A percentile compares a stretch with the other conserved stretches of the same genome.
Conservation (phyloP, 2,888 invertebrate genomes). For the Maniola hyperantus region DNA sequence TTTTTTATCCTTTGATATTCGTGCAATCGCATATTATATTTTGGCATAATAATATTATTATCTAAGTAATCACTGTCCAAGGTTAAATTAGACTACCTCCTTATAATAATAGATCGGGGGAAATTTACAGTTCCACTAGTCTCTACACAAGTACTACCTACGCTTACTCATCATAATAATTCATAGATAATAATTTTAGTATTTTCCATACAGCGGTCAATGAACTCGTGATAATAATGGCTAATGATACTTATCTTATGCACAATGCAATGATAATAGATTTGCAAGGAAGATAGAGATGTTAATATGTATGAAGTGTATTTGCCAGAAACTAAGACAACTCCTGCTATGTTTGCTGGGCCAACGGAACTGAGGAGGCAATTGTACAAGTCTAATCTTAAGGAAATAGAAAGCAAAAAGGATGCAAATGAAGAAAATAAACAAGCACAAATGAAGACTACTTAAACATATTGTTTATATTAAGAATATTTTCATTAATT, state of each 20-base stretch:
- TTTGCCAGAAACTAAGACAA: slow-evolving; percentile 77
- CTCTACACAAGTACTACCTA: neutral
- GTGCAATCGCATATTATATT: no score
- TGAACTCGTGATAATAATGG: neutral
- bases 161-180: no score
- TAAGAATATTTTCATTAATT: slow-evolving; percentile 1
- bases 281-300: neutral
- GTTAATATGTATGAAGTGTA: slow-evolving; percentile 85
- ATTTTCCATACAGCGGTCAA: slow-evolving; percentile 1
- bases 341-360: slow-evolving; percentile 73
- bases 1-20: neutral
- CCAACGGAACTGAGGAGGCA: slow-evolving; percentile 63
- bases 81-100: neutral
- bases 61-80: neutral
- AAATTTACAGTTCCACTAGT: neutral
- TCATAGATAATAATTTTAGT: neutral
- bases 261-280: neutral
- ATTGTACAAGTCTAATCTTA: slow-evolving; percentile 50
- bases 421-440: slow-evolving; percentile 33
- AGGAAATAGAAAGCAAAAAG: slow-evolving; percentile 52
- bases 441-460: slow-evolving; percentile 29
- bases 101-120: no score
- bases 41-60: neutral
- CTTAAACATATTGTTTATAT: neutral
- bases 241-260: slow-evolving; percentile 16